Base-by-base conservation (phyloP, 2,888 invertebrate genomes). In the Eupithecia subumbrata region DNA sequence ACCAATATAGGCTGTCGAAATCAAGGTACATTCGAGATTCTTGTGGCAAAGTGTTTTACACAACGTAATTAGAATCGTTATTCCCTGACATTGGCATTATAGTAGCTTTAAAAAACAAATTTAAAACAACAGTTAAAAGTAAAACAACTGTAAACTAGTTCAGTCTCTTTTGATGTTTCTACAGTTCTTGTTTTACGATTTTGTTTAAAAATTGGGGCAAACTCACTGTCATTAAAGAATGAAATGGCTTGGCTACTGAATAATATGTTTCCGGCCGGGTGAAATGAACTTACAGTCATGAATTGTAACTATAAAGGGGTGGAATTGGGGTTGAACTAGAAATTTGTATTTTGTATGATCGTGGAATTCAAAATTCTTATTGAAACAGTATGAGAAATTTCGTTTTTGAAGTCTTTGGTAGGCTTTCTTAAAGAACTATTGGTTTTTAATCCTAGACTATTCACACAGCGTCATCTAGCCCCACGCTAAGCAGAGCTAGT, bases 151-250 rank as follows among this genome's bases (percentile, higher is more conserved):
- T 34, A 64, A 64, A 34, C 30, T 64, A 64, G 34, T 64, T 64
- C 7, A 34, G 34, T 34, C 22, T 30, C 43, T 40, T 48, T 60
- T 68, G 37, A 64, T 64, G 64, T 64, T 64, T 18, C 9, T 64
- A 18, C 16, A 34, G 34, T 18, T 64, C 64, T 64, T 64, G 56
- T 64, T 64, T 64, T 18, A 64, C 64, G 64, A 34, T 64, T 64
- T 18, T 34, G 34, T 64, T 64, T 60, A 9, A 34, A 64, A 64
- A 64, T 34, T 64, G 34, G 64, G 64, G 64, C 34, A 34, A 30
- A 34, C 34, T 34, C 34, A 34, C 2, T 60, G 25, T 0, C 56
- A 12, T 14, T 60, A 60, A 60, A 25, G 56, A 14, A 4, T 60
- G 56, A 60, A 60, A 60, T 60, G 22, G 56, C 56, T 56, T 25